Evolutionary conservation across 2,113 vertebrate species (phyloP).

Genomic region (Corythaixoides concolor): DNA sequence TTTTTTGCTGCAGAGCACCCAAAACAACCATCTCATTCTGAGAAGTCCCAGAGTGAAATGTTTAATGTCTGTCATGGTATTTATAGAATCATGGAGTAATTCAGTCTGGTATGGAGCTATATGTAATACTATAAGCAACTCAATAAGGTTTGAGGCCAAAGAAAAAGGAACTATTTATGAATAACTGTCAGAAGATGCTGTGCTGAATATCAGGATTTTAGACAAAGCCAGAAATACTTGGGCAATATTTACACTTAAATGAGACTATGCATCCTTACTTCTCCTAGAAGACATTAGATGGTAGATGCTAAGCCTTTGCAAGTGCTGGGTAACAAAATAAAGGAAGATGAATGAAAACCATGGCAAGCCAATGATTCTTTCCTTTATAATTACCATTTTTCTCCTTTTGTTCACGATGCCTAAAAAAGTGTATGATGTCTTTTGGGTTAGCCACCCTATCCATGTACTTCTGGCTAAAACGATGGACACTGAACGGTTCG

Average conservation of each 20-base stretch:
- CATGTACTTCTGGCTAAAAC: constrained; percentile 95
- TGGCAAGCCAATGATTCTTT: not conserved
- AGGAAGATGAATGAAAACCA: not conserved
- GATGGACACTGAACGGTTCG: constrained; percentile 87
- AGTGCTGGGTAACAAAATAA: not conserved
- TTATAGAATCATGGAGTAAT: not conserved
- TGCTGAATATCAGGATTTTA: not conserved
- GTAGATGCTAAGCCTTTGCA: not conserved
- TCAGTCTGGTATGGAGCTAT: not conserved
- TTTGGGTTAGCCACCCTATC: constrained; percentile 93
- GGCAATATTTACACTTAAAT: not conserved
- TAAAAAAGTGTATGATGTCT: constrained; percentile 91
- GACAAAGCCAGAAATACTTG: not conserved
- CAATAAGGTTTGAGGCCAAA: not conserved
- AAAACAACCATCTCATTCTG: not conserved
- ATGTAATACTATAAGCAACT: not conserved
- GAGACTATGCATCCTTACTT: not conserved
- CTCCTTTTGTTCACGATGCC: constrained; percentile 86
- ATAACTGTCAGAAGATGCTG: not conserved
- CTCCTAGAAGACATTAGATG: not conserved
- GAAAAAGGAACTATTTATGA: not conserved
- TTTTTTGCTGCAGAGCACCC: not conserved
- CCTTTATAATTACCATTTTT: constrained; percentile 70
- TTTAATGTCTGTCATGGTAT: not conserved
- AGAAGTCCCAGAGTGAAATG: not conserved